Evolutionary conservation across 2,888 invertebrate genomes (phyloP), one percentile per base, ranked within the genome.

Genomic region (Pollenia labialis): DNA sequence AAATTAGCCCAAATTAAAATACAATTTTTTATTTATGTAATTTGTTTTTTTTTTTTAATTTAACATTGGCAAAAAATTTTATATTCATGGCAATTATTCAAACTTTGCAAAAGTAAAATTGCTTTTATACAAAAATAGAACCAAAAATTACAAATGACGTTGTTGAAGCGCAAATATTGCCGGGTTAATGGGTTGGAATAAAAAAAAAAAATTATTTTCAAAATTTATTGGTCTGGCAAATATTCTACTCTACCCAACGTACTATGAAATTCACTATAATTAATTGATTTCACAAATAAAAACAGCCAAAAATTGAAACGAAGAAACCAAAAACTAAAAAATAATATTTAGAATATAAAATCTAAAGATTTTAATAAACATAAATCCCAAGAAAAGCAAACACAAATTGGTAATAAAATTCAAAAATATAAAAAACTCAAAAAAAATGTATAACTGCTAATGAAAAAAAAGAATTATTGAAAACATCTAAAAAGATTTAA

Each of bases 241-340:
- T 69, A 32, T 71, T 76, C 3, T 50, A 50, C 18, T 64, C n/a
- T 18, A 23, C 40, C 68, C 56, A 42, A 60, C 40, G 4, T 42
- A 46, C 46, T 62, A 48, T 8, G 52, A 85, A 72, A 81, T 81
- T 81, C 14, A 50, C 68, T 76, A 44, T 72, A 76, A 81, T 72
- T 81, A 85, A 81, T 77, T 77, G 68, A 72, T 85, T 58, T 85
- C 16, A 14, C 32, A 52, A 69, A 52, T 52, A n/a, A 44, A 64
- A 76, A 18, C 23, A 23, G 50, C 16, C 18, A 14, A 69, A 69
- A 42, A 40, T 32, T 69, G 44, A 81, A 81, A 80, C 62, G 64
- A 69, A 56, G 50, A 56, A 81, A 64, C 52, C 8, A 14, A 18
- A 75, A 72, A 23, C 40, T 54, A 52, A 50, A 58, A 48, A 42